A percentile compares a stretch with the other conserved stretches of the same genome.
phyloP scores from a whole-genome alignment of 37 sponge, comb jelly and placozoan species.

The Dysidea cf. avara region DNA sequence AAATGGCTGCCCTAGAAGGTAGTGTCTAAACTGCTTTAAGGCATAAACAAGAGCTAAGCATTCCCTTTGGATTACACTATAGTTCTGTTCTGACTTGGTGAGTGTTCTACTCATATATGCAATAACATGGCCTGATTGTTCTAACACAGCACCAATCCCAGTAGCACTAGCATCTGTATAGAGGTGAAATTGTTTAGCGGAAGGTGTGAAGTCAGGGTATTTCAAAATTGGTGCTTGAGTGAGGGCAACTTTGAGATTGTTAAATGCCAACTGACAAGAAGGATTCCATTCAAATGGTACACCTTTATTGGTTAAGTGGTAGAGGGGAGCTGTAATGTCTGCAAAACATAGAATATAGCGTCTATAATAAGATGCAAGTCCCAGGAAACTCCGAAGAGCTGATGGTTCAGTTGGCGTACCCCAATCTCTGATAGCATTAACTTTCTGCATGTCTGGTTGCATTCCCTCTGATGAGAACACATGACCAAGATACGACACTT shows the following conservation, averaged over 20 bases:
- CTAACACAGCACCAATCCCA: too few species aligned
- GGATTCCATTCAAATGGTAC: slow-evolving; percentile 8
- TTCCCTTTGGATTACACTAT: slow-evolving; percentile 1
- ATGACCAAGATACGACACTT: too few species aligned
- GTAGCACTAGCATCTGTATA: too few species aligned
- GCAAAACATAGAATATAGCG: neutral
- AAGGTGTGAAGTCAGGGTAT: neutral
- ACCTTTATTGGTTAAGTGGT: slow-evolving; percentile 6
- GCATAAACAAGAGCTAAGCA: too few species aligned
- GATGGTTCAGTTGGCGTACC: neutral
- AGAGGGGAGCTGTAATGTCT: slow-evolving; percentile 25
- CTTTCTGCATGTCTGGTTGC: neutral
- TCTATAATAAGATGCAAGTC: too few species aligned
- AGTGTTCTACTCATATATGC: too few species aligned
- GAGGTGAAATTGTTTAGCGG: too few species aligned
- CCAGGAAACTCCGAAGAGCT: too few species aligned
- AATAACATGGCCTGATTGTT: too few species aligned
- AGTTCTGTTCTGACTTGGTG: neutral
- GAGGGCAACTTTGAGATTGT: slow-evolving; percentile 12
- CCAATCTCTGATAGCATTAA: neutral
- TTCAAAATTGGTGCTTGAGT: slow-evolving; percentile 4
- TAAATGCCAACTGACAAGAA: neutral
- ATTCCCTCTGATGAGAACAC: neutral
- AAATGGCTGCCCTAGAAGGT: slow-evolving; percentile 30
- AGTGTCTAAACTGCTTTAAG: slow-evolving; percentile 35